These are phyloP conservation scores for Cyanoliseus patagonus DNA, from an alignment of 2,113 vertebrate genomes.

Conservation along the genomic window DNA sequence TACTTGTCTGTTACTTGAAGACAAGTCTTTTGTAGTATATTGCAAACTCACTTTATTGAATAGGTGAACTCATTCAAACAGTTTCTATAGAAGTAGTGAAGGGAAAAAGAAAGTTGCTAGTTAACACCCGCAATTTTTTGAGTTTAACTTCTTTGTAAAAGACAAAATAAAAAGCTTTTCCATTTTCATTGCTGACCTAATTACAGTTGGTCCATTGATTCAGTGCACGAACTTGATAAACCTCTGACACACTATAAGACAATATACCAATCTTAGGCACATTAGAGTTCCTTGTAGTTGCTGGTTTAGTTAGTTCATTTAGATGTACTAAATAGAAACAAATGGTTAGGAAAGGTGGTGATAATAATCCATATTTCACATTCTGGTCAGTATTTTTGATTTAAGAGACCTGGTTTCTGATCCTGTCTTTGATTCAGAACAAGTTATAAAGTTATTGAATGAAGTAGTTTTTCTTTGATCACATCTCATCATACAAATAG, in stretches of 20 bases:
- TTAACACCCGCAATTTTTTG: not conserved
- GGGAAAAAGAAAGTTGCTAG: not conserved
- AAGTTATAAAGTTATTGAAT: not conserved
- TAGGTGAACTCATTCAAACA: not conserved
- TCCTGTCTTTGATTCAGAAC: not conserved
- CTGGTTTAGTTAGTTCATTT: not conserved
- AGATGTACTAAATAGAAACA: not conserved
- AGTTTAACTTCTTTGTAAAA: not conserved
- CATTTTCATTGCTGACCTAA: not conserved
- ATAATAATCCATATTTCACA: not conserved
- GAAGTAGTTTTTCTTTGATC: not conserved
- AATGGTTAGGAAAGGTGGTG: not conserved
- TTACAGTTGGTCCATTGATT: not conserved
- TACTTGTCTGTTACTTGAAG: not conserved
- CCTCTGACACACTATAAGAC: not conserved
- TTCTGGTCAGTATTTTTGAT: not conserved
- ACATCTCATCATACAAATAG: not conserved
- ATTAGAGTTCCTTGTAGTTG: not conserved
- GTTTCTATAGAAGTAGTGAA: not conserved
- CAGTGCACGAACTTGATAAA: not conserved
- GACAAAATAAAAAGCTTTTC: not conserved
- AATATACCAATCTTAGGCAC: not conserved
- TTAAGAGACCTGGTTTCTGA: not conserved
- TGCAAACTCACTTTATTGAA: not conserved
- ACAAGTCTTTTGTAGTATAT: not conserved